Evolutionary conservation across 2,888 invertebrate genomes (phyloP).

Genomic region (Lagria hirta): DNA sequence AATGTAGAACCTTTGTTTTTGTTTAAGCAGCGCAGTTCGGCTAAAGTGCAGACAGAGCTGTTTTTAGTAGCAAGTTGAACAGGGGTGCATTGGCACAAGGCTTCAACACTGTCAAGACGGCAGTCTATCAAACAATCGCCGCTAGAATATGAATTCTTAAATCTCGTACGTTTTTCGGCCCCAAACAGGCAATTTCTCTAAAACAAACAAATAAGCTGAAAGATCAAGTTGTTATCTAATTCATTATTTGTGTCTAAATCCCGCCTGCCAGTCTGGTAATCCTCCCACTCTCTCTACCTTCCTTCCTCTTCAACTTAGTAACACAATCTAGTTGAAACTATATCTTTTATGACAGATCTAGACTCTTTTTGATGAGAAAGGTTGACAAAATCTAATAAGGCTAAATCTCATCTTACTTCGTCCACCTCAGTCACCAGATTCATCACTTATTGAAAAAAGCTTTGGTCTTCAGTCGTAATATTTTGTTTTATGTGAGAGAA

Average conservation of each 20-base stretch:
- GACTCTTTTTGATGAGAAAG: not conserved
- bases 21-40: not conserved
- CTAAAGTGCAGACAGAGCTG: conserved; percentile 3
- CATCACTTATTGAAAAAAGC: no score
- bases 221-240: not conserved
- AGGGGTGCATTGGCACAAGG: conserved; percentile 12
- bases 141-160: conserved; percentile 2
- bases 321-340: not conserved
- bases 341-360: not conserved
- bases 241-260: not conserved
- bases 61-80: conserved; percentile 1
- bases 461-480: conserved; percentile 1
- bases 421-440: no score
- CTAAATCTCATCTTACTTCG: no score
- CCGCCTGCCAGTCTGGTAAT: no score
- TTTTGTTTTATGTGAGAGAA: no score
- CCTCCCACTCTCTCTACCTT: no score
- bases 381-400: no score
- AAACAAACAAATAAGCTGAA: not conserved
- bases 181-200: conserved; percentile 10
- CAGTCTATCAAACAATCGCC: conserved; percentile 14
- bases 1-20: not conserved
- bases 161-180: conserved; percentile 2
- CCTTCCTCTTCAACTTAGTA: not conserved
- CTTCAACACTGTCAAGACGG: conserved; percentile 5